Evolutionary conservation across 2,797 vertebrate species (phyloP).

Genomic region (Ctenochaetus hawaiiensis): DNA sequence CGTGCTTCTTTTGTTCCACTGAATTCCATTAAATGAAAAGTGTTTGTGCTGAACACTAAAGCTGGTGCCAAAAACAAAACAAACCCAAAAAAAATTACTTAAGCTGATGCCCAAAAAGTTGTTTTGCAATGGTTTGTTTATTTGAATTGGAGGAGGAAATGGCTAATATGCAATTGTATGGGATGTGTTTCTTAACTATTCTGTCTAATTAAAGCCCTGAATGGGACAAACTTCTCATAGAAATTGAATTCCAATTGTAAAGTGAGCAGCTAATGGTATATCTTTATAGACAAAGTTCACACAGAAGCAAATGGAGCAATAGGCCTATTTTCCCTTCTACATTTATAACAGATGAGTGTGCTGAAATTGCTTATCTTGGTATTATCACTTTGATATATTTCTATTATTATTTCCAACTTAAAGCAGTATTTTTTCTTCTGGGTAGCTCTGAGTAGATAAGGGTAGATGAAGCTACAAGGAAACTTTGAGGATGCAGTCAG

Average conservation of each 20-base stretch:
- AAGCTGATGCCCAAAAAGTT: conserved; percentile 2
- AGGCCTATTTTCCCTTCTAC: background rate
- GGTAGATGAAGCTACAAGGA: conserved; percentile 40
- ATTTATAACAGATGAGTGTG: background rate
- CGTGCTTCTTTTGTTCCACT: conserved; percentile 40
- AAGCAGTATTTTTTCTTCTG: background rate
- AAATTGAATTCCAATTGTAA: conserved; percentile 13
- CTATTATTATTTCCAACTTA: background rate
- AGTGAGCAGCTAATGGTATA: conserved; percentile 15
- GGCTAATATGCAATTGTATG: background rate
- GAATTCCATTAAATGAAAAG: conserved; percentile 46
- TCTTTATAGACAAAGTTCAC: background rate
- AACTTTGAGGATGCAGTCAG: conserved; percentile 57
- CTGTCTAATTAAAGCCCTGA: conserved; percentile 30
- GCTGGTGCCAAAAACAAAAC: conserved; percentile 33
- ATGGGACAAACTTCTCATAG: background rate
- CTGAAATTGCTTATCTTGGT: background rate
- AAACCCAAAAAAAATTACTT: conserved; percentile 6
- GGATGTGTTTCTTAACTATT: conserved; percentile 24
- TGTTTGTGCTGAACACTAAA: conserved; percentile 31
- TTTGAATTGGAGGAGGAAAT: conserved; percentile 8
- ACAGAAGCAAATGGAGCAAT: background rate
- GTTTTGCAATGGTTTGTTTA: conserved; percentile 12
- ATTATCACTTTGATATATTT: conserved; percentile 20
- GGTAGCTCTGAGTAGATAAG: conserved; percentile 23